Base-by-base conservation (phyloP, 2,888 invertebrate genomes). In the Charanyca ferruginea region DNA sequence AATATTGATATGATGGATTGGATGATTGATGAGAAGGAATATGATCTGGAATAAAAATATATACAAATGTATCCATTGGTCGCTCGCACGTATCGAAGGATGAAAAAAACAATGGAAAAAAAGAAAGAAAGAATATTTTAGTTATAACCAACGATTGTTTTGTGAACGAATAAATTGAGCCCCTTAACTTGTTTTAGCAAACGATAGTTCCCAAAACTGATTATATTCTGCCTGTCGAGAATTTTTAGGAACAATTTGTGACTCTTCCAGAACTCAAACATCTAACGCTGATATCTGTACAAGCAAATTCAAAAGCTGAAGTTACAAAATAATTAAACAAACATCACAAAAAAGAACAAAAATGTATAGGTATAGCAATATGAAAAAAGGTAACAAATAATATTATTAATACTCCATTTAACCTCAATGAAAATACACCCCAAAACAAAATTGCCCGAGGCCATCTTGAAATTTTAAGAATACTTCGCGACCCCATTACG, bases 1-100 rank as follows among this genome's bases (percentile, higher is more conserved):
- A 76, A 70, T 62, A 61, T 66, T 70, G 57, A 51, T 59, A 6
- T 51, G 51, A 55, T 55, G 42, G 51, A 77, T 73, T 51, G 11
- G 28, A 9, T 28, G 23, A 64, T n/a, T 49, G 55, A 63, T 57
- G 28, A 16, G 6, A 16, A n/a, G 23, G n/a, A 42, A 35, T 18
- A 2, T 35, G 18, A 52, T 55, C 28, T 48, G 13, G 20, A 63
- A 45, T 11, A 16, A 35, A 54, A 77, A 58, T 68, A 53, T 68
- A 53, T 57, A 52, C 25, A 67, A 59, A 54, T 35, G 6, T 28
- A 25, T 49, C 2, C 28, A 23, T 13, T 48, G n/a, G n/a, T 16
- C 11, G 22, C 8, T 6, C 13, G 4, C n/a, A 41, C 23, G 9
- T 11, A 11, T 32, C 2, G 11, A 32, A n/a, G n/a, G n/a, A n/a